Percentiles rank a stretch among this genome's conserved stretches.
These are phyloP conservation scores for Cladorhizidae sp. DNA, from an alignment of 37 sponge, comb jelly and placozoan genomes.

Conservation along the genomic window DNA sequence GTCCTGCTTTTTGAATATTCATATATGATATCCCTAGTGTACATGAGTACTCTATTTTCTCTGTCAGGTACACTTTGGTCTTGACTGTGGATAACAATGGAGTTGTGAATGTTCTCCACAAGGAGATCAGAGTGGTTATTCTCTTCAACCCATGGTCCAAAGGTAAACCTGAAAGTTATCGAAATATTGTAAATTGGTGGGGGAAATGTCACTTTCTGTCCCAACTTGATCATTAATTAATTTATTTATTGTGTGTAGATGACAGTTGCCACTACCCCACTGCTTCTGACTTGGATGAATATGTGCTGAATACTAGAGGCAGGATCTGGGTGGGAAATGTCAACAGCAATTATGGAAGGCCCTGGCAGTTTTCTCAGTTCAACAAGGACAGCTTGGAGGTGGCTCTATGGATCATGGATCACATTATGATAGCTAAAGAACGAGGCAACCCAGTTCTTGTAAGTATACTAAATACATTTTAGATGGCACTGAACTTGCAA, in stretches of 20 bases:
- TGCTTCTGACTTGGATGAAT: slow-evolving; percentile 52
- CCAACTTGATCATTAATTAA: no score
- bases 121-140: slow-evolving; percentile 22
- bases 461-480: no score
- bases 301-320: slow-evolving; percentile 69
- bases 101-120: slow-evolving; percentile 28
- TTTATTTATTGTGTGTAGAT: background rate
- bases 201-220: no score
- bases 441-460: slow-evolving; percentile 41
- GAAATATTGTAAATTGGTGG: background rate
- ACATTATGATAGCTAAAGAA: slow-evolving; percentile 1
- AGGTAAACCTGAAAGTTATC: slow-evolving; percentile 15
- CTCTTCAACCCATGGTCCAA: slow-evolving; percentile 81
- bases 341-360: slow-evolving; percentile 42
- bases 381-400: slow-evolving; percentile 42
- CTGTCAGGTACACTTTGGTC: slow-evolving; percentile 35
- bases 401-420: slow-evolving; percentile 32
- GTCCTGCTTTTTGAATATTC: no score
- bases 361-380: slow-evolving; percentile 85
- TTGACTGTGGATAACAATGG: slow-evolving; percentile 32
- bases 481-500: no score
- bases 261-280: slow-evolving; percentile 50
- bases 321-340: slow-evolving; percentile 69
- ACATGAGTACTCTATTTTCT: background rate
- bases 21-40: no score